phyloP scores from a whole-genome alignment of 2,888 invertebrate genomes.

The Cerastis rubricosa region DNA sequence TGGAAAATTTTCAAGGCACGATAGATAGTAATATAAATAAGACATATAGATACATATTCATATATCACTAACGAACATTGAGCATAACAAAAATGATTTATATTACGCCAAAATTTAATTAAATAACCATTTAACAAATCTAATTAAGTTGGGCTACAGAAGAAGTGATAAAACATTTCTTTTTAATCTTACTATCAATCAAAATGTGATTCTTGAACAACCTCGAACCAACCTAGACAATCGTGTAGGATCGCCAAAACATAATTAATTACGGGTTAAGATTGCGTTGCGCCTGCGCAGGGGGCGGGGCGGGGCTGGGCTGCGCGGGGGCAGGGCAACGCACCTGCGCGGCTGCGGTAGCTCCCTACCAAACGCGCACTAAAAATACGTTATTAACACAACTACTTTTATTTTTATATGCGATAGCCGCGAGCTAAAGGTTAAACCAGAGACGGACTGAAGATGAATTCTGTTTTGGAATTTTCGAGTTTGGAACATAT shows the following conservation, averaged over 20 bases:
- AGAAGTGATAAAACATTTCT: constrained; percentile 52
- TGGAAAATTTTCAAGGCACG: neutral
- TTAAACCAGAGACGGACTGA: constrained; percentile 82
- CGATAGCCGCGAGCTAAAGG: constrained; percentile 90
- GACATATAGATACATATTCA: constrained; percentile 17
- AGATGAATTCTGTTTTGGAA: constrained; percentile 26
- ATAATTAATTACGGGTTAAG: constrained; percentile 65
- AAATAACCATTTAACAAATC: constrained; percentile 53
- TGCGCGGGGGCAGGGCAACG: constrained; percentile 76
- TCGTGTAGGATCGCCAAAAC: constrained; percentile 60
- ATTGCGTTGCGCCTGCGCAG: constrained; percentile 60
- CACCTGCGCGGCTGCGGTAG: constrained; percentile 85
- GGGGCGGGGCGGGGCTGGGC: constrained; percentile 68
- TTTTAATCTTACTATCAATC: constrained; percentile 55
- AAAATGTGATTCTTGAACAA: constrained; percentile 49
- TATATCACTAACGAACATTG: constrained; percentile 28
- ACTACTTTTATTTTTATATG: constrained; percentile 89
- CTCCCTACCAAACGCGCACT: constrained; percentile 80
- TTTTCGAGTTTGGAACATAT: constrained; percentile 25
- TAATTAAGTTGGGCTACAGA: constrained; percentile 42
- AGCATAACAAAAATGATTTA: constrained; percentile 47
- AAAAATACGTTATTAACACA: constrained; percentile 88
- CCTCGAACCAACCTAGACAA: constrained; percentile 56
- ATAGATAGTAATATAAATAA: constrained; percentile 7
- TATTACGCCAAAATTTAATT: constrained; percentile 52